Evolutionary conservation across 1,140 invertebrate genomes (phyloP).

Genomic region (Heliconius himera): DNA sequence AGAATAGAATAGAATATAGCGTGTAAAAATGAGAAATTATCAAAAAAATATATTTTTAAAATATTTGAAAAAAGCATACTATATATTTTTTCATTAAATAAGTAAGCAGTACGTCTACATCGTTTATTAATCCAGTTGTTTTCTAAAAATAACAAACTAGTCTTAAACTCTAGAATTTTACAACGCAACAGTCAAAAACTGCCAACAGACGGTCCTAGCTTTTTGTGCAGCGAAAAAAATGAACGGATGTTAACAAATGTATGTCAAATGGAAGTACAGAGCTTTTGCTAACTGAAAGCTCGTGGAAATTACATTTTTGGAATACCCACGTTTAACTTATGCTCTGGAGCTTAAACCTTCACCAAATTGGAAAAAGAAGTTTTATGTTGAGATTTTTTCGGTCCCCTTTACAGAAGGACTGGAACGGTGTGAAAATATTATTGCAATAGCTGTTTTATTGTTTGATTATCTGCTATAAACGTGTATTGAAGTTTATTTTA

Average conservation of each 20-base stretch:
- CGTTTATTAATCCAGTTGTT: neutral
- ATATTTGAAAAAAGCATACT: too few relatives aligned
- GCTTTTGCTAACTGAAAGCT: constrained; percentile 18
- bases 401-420: neutral
- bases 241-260: constrained; percentile 21
- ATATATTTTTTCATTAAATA: too few relatives aligned
- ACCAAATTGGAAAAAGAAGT: constrained; percentile 4
- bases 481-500: too few relatives aligned
- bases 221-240: constrained; percentile 18
- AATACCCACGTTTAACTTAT: constrained; percentile 2
- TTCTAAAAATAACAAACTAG: neutral
- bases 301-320: constrained; percentile 7
- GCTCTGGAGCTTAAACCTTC: constrained; percentile 2
- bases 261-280: constrained; percentile 20
- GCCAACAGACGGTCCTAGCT: neutral
- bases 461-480: neutral
- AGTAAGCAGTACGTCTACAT: neutral
- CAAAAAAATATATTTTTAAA: too few relatives aligned
- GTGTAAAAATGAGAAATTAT: too few relatives aligned
- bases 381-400: neutral
- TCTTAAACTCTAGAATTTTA: neutral
- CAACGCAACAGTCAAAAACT: constrained; percentile 1
- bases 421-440: neutral
- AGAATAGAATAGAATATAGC: too few relatives aligned
- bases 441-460: neutral